Evolutionary conservation across 2,888 invertebrate species (phyloP).

Genomic region (Harpalus rubripes): DNA sequence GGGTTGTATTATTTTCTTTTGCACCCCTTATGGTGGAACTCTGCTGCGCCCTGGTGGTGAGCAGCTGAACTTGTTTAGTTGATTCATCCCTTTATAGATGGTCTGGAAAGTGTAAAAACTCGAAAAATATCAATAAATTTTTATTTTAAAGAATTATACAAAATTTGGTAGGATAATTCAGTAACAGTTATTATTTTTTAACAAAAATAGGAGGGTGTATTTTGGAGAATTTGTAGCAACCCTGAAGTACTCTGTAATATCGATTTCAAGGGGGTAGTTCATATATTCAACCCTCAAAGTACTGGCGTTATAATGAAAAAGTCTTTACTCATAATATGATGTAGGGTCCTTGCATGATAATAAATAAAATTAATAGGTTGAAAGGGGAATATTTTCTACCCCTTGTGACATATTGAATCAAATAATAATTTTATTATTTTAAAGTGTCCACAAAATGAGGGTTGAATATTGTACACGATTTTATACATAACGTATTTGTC

Average conservation of each 20-base stretch:
- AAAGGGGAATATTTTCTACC: slow-evolving; percentile 31
- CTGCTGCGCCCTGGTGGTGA: neutral
- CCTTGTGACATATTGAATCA: neutral
- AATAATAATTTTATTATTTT: slow-evolving; percentile 20
- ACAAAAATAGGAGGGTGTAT: too few species aligned
- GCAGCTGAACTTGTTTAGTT: neutral
- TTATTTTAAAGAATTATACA: too few species aligned
- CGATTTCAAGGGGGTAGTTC: slow-evolving; percentile 39
- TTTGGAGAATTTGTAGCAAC: neutral
- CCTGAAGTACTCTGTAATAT: neutral
- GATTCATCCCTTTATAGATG: slow-evolving; percentile 3
- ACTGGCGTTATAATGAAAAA: slow-evolving; percentile 55
- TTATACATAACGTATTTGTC: too few species aligned
- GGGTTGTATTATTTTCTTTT: neutral
- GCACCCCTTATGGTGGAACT: neutral
- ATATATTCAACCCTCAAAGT: slow-evolving; percentile 16
- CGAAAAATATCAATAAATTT: too few species aligned
- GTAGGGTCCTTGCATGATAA: slow-evolving; percentile 51
- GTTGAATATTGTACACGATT: neutral
- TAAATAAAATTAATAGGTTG: slow-evolving; percentile 58
- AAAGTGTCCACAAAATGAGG: neutral
- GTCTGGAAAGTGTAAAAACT: too few species aligned
- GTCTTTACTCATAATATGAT: slow-evolving; percentile 63
- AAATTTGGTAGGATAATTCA: too few species aligned
- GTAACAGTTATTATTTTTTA: too few species aligned